These are phyloP conservation scores for Panopea generosa DNA, from an alignment of 2,888 invertebrate species.

Conservation along the genomic window DNA sequence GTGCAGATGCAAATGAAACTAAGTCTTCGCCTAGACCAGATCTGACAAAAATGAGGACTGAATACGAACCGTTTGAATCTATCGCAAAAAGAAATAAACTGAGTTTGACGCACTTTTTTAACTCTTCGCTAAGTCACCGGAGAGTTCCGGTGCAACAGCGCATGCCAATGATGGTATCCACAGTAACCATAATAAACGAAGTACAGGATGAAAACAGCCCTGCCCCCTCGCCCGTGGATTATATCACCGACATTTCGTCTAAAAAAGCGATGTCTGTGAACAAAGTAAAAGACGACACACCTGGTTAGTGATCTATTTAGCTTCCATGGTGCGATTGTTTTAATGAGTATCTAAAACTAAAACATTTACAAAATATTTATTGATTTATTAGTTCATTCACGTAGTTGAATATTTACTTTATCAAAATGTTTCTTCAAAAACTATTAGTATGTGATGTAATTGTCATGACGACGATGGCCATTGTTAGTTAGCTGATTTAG, in stretches of 20 bases:
- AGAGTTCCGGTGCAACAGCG: constrained; percentile 15
- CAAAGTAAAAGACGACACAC: background rate
- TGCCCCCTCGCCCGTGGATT: constrained; percentile 37
- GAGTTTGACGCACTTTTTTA: constrained; percentile 58
- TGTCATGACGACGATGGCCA: too few relatives aligned
- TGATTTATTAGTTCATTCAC: too few relatives aligned
- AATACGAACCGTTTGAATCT: constrained; percentile 74
- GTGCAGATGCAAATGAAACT: background rate
- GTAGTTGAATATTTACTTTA: too few relatives aligned
- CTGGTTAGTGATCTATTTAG: too few relatives aligned
- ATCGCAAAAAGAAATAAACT: constrained; percentile 73
- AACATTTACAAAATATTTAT: too few relatives aligned
- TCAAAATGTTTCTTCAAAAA: too few relatives aligned
- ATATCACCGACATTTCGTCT: constrained; percentile 58
- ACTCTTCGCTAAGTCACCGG: constrained; percentile 39
- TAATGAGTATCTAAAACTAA: too few relatives aligned
- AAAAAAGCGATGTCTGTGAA: constrained; percentile 29
- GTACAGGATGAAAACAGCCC: constrained; percentile 13
- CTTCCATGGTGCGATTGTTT: too few relatives aligned
- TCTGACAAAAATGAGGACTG: constrained; percentile 68
- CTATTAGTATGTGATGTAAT: too few relatives aligned
- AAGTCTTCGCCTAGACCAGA: constrained; percentile 47
- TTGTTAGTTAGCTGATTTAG: too few relatives aligned
- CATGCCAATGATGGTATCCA: constrained; percentile 50
- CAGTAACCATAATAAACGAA: constrained; percentile 57